phyloP scores from a whole-genome alignment of 2,797 vertebrate species.

The Carduelis carduelis region DNA sequence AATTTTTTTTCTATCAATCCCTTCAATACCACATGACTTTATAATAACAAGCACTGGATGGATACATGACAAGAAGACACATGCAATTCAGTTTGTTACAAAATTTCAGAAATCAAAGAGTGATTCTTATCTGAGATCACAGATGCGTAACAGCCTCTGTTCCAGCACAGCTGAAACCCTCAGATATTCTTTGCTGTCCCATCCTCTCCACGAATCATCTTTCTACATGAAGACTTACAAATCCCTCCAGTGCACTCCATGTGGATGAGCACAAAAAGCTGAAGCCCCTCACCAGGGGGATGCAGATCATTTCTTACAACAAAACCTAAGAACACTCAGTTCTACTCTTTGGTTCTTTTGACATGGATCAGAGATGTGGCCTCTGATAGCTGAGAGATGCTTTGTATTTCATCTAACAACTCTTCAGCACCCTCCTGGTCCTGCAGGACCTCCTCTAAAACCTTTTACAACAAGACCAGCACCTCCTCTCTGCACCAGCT shows the following conservation, averaged over 20 bases:
- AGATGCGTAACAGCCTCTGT: neutral
- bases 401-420: neutral
- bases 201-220: neutral
- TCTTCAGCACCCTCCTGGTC: neutral
- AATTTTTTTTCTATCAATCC: neutral
- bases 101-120: neutral
- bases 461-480: neutral
- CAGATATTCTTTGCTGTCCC: neutral
- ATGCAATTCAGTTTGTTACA: neutral
- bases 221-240: neutral
- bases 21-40: fast-evolving
- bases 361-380: neutral
- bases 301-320: neutral
- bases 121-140: neutral
- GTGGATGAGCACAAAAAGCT: neutral
- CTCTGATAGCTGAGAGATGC: neutral
- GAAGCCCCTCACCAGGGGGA: neutral
- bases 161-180: neutral
- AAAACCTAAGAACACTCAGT: neutral
- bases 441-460: neutral
- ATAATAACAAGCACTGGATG: neutral
- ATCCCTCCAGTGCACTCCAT: neutral
- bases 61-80: fast-evolving
- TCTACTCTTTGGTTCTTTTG: neutral
- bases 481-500: neutral